These are phyloP conservation scores for Ganaspis sp. DNA, from an alignment of 1,140 invertebrate species.

Conservation along the genomic window DNA sequence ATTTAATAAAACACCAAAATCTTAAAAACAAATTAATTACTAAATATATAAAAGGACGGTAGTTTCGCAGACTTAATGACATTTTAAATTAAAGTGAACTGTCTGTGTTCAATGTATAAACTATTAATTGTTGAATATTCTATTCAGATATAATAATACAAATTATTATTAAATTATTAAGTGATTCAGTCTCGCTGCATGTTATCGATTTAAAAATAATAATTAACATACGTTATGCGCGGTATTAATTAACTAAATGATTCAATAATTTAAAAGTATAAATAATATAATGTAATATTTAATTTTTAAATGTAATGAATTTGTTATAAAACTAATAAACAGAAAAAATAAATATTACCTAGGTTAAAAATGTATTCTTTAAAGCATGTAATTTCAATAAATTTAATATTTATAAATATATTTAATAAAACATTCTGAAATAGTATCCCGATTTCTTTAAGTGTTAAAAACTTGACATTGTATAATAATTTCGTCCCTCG, in stretches of 20 bases:
- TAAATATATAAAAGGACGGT: too few relatives aligned
- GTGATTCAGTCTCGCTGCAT: slow-evolving; percentile 34
- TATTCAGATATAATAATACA: neutral
- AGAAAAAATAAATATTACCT: too few relatives aligned
- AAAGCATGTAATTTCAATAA: neutral
- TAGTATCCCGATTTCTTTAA: too few relatives aligned
- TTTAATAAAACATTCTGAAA: too few relatives aligned
- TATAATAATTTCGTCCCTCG: slow-evolving; percentile 23
- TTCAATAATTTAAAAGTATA: slow-evolving; percentile 34
- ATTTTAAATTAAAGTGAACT: neutral
- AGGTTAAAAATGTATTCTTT: too few relatives aligned
- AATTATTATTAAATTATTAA: slow-evolving; percentile 8
- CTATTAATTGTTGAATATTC: neutral
- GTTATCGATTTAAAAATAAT: slow-evolving; percentile 38
- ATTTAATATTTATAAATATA: neutral
- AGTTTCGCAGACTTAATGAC: neutral
- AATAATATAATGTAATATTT: too few relatives aligned
- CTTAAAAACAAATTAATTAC: too few relatives aligned
- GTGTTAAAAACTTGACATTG: neutral
- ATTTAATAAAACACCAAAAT: too few relatives aligned
- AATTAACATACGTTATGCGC: neutral
- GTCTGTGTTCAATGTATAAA: neutral
- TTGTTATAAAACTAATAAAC: too few relatives aligned
- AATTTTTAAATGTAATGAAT: too few relatives aligned
- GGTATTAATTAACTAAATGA: slow-evolving; percentile 18